A percentile compares a stretch with the other conserved stretches of the same genome.
Conservation (phyloP, 92 coral and sea anemone species). For the Muricea muricata region DNA sequence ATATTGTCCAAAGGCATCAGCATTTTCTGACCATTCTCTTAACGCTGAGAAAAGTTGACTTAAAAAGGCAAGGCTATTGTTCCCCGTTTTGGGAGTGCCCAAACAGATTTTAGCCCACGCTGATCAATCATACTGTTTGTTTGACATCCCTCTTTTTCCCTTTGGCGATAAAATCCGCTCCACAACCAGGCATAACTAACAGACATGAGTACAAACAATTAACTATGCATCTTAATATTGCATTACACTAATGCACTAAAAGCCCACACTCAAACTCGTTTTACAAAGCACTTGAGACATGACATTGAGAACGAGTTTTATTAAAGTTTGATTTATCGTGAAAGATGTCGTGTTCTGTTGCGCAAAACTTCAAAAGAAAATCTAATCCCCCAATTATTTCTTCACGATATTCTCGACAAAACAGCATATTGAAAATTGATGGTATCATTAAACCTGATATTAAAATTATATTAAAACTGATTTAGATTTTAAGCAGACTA, state of each 20-base stretch:
- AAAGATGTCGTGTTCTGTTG: background rate
- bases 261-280: background rate
- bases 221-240: background rate
- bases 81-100: background rate
- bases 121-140: background rate
- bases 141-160: background rate
- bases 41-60: background rate
- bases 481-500: background rate
- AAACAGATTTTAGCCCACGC: slow-evolving; percentile 12
- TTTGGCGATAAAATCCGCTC: background rate
- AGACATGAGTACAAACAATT: background rate
- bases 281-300: background rate
- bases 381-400: background rate
- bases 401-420: background rate
- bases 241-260: background rate
- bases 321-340: background rate
- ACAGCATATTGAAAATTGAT: background rate
- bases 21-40: background rate
- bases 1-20: background rate
- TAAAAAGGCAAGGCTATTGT: background rate
- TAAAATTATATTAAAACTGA: background rate
- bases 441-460: background rate
- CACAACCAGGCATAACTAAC: background rate
- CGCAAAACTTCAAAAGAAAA: background rate
- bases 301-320: background rate